These are phyloP conservation scores for Carassius gibelio DNA, from an alignment of 2,113 vertebrate species.

Conservation along the genomic window DNA sequence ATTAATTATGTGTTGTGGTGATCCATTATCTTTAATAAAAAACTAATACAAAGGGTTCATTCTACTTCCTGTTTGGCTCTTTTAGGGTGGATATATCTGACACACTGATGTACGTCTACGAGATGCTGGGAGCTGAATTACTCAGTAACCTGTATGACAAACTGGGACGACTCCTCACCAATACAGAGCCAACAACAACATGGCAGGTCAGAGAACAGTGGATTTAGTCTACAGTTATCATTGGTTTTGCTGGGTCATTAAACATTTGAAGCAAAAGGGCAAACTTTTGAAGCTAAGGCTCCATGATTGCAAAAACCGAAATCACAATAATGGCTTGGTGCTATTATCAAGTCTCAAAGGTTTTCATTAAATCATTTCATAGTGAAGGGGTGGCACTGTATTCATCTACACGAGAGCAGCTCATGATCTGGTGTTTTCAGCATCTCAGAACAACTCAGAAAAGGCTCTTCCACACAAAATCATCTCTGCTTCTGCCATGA, in stretches of 20 bases:
- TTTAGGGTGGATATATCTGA: conserved; percentile 97
- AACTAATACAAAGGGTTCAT: neutral
- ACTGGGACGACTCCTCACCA: conserved; percentile 92
- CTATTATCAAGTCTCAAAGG: neutral
- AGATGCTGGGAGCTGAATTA: conserved; percentile 97
- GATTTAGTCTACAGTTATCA: neutral
- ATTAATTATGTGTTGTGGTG: neutral
- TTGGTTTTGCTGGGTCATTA: neutral
- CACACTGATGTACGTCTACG: conserved; percentile 98
- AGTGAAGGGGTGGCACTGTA: neutral
- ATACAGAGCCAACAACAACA: conserved; percentile 87
- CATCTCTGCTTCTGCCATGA: neutral
- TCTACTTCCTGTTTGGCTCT: neutral
- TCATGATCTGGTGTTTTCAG: neutral
- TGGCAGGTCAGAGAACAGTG: conserved; percentile 87
- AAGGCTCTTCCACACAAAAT: neutral
- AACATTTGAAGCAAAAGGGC: neutral
- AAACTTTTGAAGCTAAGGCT: neutral
- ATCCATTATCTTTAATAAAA: neutral
- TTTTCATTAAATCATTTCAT: neutral
- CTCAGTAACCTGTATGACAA: conserved; percentile 98
- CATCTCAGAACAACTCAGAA: neutral
- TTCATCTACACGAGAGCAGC: neutral
- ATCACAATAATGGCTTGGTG: neutral
- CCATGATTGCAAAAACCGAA: neutral